Base-by-base conservation (phyloP, 2,888 invertebrate genomes). In the Andrena bicolor region DNA sequence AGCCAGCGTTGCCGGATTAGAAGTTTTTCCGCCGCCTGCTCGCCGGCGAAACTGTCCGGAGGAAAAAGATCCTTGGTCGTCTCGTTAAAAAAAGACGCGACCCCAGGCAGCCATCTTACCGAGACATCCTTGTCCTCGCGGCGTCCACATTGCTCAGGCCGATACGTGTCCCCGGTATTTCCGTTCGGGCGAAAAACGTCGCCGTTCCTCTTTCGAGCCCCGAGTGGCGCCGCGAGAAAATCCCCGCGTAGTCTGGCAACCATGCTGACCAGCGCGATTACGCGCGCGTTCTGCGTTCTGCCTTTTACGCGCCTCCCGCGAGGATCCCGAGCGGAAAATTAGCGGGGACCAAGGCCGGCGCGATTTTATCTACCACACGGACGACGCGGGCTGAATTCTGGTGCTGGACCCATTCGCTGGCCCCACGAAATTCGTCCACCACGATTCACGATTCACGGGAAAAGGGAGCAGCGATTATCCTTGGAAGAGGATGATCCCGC, bases 1-100 rank as follows among this genome's bases (percentile, higher is more conserved):
- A 80, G 87, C 82, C 89, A 84, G 74, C 81, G 88, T 88, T 88
- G 88, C 88, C 88, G 89, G 87, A 85, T 81, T 84, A 85, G 63
- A 72, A 84, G 77, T 87, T 88, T 88, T 88, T 88, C 87, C 75
- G 78, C 63, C 65, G 78, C 71, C 56, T 66, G 78, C 77, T 74
- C 76, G 73, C 69, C 70, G 70, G 10, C 86, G 60, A 83, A 80
- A 70, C 66, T 49, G 63, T 20, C 16, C 56, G 28, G 58, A 56
- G 23, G 53, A 48, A 51, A 49, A 51, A 48, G 20, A 48, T 63
- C 69, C 35, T 26, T 48, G 26, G 7, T n/a, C 65, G 51, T 7
- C 63, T 53, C 79, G 79, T 79, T 78, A 79, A 70, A 65, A 80
- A 80, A 79, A 64, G 63, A 79, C 56, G 28, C 28, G 70, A 35